Conservation (phyloP, 1,140 invertebrate genomes). For the Branchinecta lynchi region DNA sequence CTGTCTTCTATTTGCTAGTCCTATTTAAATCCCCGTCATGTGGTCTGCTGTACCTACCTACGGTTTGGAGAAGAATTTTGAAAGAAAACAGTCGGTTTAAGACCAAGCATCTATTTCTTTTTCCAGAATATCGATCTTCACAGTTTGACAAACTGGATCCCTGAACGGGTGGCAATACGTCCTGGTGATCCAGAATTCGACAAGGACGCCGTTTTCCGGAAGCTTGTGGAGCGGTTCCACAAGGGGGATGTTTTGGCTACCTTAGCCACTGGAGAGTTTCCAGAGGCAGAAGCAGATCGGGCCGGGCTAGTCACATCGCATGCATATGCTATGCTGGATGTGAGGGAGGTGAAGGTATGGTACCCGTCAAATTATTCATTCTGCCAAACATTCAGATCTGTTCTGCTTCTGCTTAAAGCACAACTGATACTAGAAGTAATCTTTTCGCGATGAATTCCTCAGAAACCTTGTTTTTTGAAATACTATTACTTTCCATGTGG, state of each 20-base stretch:
- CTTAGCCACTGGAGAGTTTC: conserved; percentile 72
- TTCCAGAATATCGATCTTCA: conserved; percentile 87
- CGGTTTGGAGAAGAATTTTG: conserved; percentile 11
- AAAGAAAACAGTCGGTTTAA: no score
- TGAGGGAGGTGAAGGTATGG: conserved; percentile 50
- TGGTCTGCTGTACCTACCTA: conserved; percentile 13
- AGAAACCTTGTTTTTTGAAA: no score
- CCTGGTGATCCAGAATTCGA: conserved; percentile 50
- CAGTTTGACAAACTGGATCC: conserved; percentile 93
- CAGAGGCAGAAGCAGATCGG: conserved; percentile 59
- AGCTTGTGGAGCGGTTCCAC: conserved; percentile 52
- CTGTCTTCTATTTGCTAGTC: no score
- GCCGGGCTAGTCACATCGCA: conserved; percentile 82
- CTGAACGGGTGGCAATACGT: conserved; percentile 66
- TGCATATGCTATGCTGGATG: conserved; percentile 85
- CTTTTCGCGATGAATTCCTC: no score
- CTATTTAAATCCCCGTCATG: background rate
- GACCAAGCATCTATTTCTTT: no score
- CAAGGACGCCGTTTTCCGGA: conserved; percentile 59
- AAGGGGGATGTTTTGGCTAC: conserved; percentile 70
- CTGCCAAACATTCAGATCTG: background rate
- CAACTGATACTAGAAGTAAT: no score
- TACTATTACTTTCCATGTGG: no score
- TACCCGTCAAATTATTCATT: background rate
- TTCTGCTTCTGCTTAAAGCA: no score